These are phyloP conservation scores for Pseudolycoriella hygida DNA, from an alignment of 2,888 invertebrate genomes.

Conservation along the genomic window DNA sequence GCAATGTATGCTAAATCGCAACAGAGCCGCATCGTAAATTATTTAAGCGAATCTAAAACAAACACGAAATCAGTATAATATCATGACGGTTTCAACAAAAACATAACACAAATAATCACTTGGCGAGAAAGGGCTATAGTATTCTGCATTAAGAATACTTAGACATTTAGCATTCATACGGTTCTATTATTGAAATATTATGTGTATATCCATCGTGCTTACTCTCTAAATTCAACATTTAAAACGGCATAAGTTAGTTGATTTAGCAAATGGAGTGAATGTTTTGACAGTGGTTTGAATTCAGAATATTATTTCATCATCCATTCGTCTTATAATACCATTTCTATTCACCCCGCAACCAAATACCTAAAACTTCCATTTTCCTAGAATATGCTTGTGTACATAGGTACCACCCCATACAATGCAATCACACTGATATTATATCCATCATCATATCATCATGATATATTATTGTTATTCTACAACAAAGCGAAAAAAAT, in stretches of 20 bases:
- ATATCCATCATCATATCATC: no score
- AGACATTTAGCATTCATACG: neutral
- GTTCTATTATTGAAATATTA: no score
- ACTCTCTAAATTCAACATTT: constrained; percentile 16
- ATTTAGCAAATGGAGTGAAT: constrained; percentile 34
- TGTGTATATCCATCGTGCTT: constrained; percentile 18
- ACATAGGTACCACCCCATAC: no score
- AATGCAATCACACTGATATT: no score
- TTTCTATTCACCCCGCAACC: neutral
- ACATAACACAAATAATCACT: neutral
- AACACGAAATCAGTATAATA: neutral
- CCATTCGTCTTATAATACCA: constrained; percentile 2
- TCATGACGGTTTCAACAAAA: neutral
- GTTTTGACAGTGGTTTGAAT: constrained; percentile 24
- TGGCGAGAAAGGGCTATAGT: neutral
- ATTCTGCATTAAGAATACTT: neutral
- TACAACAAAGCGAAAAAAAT: neutral
- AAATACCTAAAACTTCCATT: no score
- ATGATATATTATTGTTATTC: constrained; percentile 3
- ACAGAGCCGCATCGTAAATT: neutral
- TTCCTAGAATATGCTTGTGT: no score
- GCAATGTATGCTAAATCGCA: no score
- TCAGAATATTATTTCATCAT: constrained; percentile 3
- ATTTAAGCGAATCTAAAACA: constrained; percentile 3
- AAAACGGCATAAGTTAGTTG: constrained; percentile 33